phyloP scores from a whole-genome alignment of 2,888 invertebrate species.

The Parthenolecanium corni region DNA sequence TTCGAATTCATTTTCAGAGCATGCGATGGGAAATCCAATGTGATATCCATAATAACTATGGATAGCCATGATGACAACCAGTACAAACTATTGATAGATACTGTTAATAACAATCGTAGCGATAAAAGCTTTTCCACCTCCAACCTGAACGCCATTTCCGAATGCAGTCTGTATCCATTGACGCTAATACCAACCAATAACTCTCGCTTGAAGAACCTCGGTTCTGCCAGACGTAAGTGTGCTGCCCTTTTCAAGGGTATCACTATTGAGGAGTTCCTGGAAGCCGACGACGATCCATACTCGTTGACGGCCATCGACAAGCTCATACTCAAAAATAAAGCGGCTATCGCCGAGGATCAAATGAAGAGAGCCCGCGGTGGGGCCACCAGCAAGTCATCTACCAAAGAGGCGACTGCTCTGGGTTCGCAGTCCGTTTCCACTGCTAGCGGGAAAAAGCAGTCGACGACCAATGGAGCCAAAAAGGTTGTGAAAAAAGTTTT shows the following conservation, averaged over 20 bases:
- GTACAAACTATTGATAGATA: conserved; percentile 13
- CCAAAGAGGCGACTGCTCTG: neutral
- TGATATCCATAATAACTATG: conserved; percentile 23
- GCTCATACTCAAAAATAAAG: conserved; percentile 17
- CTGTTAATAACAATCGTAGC: conserved; percentile 10
- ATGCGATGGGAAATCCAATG: conserved; percentile 19
- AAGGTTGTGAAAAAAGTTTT: neutral
- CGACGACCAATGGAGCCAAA: neutral
- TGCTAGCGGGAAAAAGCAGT: neutral
- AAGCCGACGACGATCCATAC: neutral
- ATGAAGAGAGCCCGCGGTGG: conserved; percentile 8
- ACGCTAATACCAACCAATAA: neutral
- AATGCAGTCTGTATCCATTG: neutral
- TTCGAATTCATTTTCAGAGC: conserved; percentile 8
- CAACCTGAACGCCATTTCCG: neutral
- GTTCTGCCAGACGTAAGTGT: conserved; percentile 16
- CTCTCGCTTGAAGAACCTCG: neutral
- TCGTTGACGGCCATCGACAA: conserved; percentile 12
- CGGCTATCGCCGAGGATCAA: neutral
- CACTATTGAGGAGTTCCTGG: conserved; percentile 6
- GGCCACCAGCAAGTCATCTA: neutral
- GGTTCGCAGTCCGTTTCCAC: neutral
- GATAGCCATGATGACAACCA: conserved; percentile 24
- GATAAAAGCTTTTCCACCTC: neutral
- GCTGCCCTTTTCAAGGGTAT: conserved; percentile 7